These are phyloP conservation scores for Cordylochernes scorpioides DNA, from an alignment of 2,888 invertebrate species.

Conservation along the genomic window DNA sequence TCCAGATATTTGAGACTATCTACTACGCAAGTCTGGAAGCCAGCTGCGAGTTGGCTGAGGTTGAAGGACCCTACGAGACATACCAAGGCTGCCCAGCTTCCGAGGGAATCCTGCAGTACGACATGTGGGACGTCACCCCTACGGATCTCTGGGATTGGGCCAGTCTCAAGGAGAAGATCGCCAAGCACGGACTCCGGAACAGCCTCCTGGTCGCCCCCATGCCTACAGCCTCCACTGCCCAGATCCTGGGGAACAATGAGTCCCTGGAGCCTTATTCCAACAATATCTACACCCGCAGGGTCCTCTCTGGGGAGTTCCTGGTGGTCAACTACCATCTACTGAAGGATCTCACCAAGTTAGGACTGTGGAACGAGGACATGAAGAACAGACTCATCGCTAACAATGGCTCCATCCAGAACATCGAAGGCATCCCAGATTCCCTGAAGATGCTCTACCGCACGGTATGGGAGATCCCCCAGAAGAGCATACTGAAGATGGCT, in stretches of 20 bases:
- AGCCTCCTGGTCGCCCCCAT: constrained; percentile 80
- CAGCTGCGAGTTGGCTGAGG: constrained; percentile 70
- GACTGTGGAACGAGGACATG: constrained; percentile 82
- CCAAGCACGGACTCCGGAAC: constrained; percentile 66
- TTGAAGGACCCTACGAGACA: constrained; percentile 59
- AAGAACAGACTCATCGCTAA: constrained; percentile 72
- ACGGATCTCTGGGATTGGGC: constrained; percentile 71
- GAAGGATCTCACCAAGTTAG: constrained; percentile 63
- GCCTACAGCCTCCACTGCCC: constrained; percentile 97
- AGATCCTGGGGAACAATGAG: constrained; percentile 95
- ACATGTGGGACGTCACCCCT: constrained; percentile 82
- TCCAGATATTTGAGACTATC: constrained; percentile 87
- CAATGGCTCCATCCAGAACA: constrained; percentile 60
- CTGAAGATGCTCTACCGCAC: constrained; percentile 73
- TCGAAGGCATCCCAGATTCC: constrained; percentile 53
- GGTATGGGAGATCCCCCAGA: constrained; percentile 89
- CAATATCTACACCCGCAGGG: constrained; percentile 77
- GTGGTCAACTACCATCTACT: constrained; percentile 84
- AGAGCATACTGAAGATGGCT: constrained; percentile 76
- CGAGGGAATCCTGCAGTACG: constrained; percentile 79
- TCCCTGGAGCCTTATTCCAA: constrained; percentile 93
- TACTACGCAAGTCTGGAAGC: constrained; percentile 91
- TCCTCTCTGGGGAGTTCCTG: constrained; percentile 75
- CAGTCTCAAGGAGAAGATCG: constrained; percentile 49
- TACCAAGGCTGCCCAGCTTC: constrained; percentile 76